Evolutionary conservation across 2,797 vertebrate species (phyloP).

Genomic region (Tachyglossus aculeatus): DNA sequence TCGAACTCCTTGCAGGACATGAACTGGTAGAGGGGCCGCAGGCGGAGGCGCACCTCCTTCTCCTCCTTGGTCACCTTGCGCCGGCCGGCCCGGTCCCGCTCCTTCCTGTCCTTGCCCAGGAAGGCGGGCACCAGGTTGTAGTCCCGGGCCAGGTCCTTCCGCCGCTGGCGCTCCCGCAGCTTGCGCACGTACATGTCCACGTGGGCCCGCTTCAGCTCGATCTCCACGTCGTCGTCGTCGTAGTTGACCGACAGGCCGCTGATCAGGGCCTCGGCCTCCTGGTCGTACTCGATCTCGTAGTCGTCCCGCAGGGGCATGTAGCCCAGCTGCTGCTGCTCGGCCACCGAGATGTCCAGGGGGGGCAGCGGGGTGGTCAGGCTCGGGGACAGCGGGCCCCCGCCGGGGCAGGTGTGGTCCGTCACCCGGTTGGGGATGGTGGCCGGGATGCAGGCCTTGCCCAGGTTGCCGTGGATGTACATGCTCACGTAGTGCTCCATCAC

Average conservation of each 20-base stretch:
- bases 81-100: constrained; percentile 84
- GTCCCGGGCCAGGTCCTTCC: constrained; percentile 94
- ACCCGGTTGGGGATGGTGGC: constrained; percentile 96
- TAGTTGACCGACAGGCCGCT: constrained; percentile 96
- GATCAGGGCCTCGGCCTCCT: constrained; percentile 95
- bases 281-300: constrained; percentile 97
- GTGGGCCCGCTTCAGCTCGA: constrained; percentile 93
- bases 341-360: constrained; percentile 87
- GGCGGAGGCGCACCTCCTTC: constrained; percentile 87
- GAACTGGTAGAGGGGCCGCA: constrained; percentile 93
- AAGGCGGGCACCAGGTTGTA: constrained; percentile 93
- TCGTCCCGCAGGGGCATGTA: constrained; percentile 98
- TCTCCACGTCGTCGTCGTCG: constrained; percentile 95
- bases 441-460: constrained; percentile 96
- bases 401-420: constrained; percentile 95
- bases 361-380: constrained; percentile 93
- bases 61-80: constrained; percentile 95
- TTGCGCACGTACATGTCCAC: constrained; percentile 99
- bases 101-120: constrained; percentile 90
- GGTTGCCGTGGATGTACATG: constrained; percentile 98
- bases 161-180: constrained; percentile 89
- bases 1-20: constrained; percentile 95
- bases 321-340: constrained; percentile 95
- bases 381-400: constrained; percentile 89
- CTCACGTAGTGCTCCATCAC: constrained; percentile 98